Evolutionary conservation across 2,797 vertebrate species (phyloP).

Genomic region (Dendrocincla fuliginosa): DNA sequence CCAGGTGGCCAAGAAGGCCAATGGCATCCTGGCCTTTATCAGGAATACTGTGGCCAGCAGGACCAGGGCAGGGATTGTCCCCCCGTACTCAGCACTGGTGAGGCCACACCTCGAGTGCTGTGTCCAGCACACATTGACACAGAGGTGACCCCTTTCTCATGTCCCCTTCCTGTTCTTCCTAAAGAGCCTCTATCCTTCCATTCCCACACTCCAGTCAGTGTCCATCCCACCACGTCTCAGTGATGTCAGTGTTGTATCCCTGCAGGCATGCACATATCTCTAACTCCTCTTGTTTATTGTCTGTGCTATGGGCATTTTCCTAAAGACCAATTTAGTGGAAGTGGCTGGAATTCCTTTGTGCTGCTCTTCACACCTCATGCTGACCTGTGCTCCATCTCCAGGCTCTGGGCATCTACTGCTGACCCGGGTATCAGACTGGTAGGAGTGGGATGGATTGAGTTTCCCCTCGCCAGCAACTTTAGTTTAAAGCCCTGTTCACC

Average conservation of each 20-base stretch:
- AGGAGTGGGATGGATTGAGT: not conserved
- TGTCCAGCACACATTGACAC: not conserved
- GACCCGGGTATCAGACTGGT: not conserved
- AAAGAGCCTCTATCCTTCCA: not conserved
- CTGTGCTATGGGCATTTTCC: not conserved
- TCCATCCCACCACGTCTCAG: not conserved
- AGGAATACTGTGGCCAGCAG: no score
- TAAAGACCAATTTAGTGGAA: not conserved
- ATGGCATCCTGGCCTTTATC: no score
- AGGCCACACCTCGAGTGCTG: no score
- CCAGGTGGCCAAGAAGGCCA: no score
- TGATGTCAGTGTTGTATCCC: not conserved
- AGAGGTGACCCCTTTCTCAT: not conserved
- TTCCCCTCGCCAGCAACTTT: not conserved
- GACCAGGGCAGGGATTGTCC: no score
- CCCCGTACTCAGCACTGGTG: no score
- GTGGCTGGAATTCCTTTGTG: not conserved
- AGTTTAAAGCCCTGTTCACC: not conserved
- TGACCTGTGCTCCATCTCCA: not conserved
- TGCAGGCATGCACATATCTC: not conserved
- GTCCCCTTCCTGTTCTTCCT: not conserved
- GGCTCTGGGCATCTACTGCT: not conserved
- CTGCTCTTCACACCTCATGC: not conserved
- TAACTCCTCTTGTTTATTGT: not conserved
- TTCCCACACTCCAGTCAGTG: not conserved